Evolutionary conservation across 2,113 vertebrate species (phyloP).

Genomic region (Lipophrys pholis): DNA sequence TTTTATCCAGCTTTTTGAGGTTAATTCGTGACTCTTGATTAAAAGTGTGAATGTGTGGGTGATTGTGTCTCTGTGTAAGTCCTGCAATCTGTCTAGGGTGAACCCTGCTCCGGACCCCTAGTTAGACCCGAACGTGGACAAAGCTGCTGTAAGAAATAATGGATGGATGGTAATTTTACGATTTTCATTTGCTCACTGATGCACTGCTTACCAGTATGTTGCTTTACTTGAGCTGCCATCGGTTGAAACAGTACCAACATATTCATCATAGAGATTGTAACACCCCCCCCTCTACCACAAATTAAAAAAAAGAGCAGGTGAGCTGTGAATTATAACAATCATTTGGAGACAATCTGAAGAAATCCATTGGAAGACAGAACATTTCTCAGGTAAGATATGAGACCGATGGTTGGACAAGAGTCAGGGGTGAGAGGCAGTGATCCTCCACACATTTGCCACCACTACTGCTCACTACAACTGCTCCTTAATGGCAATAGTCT

Average conservation of each 20-base stretch:
- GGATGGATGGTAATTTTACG: too few species aligned
- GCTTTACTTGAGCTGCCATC: conserved; percentile 28
- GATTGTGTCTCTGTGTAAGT: too few species aligned
- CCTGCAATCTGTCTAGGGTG: too few species aligned
- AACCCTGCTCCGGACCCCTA: too few species aligned
- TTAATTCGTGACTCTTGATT: too few species aligned
- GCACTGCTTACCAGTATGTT: not conserved
- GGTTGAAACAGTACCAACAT: conserved; percentile 38
- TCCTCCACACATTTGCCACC: conserved; percentile 14
- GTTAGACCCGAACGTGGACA: too few species aligned
- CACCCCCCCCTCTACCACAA: not conserved
- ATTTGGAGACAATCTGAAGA: conserved; percentile 42
- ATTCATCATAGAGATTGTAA: conserved; percentile 1
- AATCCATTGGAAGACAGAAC: conserved; percentile 45
- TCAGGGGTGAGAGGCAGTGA: conserved; percentile 51
- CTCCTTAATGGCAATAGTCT: conserved; percentile 63
- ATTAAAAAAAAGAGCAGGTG: conserved; percentile 1
- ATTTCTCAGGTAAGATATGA: conserved; percentile 30
- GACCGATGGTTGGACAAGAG: conserved; percentile 27
- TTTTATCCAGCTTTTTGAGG: too few species aligned
- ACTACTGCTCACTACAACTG: conserved; percentile 44
- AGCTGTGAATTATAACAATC: conserved; percentile 44
- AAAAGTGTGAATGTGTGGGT: too few species aligned
- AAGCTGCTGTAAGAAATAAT: too few species aligned
- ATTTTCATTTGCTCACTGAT: too few species aligned